These are phyloP conservation scores for Taeniopygia guttata DNA, from an alignment of 2,797 vertebrate species.

Conservation along the genomic window DNA sequence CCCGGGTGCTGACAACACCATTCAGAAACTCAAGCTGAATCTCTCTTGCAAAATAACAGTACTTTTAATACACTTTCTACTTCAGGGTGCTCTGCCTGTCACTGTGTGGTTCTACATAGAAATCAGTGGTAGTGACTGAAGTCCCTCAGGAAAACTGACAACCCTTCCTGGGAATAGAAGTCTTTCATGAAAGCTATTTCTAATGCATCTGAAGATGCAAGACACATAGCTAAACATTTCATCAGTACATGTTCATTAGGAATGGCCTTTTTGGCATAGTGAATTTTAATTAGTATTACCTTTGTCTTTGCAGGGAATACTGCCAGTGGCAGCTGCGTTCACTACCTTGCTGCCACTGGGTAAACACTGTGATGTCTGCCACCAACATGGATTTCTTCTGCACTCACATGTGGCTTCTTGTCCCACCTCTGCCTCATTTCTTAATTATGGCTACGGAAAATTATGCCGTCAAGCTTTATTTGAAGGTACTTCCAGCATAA, in stretches of 20 bases:
- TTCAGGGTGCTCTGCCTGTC: background rate
- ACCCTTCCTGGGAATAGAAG: background rate
- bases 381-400: background rate
- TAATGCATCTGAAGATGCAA: background rate
- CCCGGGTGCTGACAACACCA: background rate
- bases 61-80: background rate
- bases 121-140: background rate
- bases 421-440: background rate
- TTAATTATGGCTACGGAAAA: constrained; percentile 15
- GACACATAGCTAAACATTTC: background rate
- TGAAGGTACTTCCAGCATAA: constrained; percentile 23
- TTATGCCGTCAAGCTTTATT: constrained; percentile 21
- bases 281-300: constrained; percentile 45
- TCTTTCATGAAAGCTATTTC: background rate
- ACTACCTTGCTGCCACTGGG: background rate
- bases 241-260: constrained; percentile 14
- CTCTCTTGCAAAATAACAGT: background rate
- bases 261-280: background rate
- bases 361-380: background rate
- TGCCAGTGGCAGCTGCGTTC: constrained; percentile 36
- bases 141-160: background rate
- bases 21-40: background rate
- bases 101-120: background rate
- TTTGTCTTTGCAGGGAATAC: background rate
- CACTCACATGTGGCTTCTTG: background rate